phyloP scores from a whole-genome alignment of 1,140 invertebrate genomes.

The Trichomalopsis sarcophagae region DNA sequence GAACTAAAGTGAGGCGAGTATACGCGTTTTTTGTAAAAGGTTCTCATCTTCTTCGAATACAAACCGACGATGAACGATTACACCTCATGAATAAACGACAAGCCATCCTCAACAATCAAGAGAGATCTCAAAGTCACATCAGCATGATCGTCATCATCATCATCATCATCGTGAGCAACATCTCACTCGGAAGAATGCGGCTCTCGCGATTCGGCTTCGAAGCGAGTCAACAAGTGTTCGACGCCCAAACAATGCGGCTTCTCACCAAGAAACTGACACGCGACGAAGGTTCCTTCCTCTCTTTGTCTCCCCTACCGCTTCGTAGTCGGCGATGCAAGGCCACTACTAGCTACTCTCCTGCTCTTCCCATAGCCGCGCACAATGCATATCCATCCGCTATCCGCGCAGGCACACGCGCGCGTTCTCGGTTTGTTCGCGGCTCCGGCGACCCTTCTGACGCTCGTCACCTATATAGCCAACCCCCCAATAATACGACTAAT shows the following conservation, averaged over 20 bases:
- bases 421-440: slow-evolving; percentile 22
- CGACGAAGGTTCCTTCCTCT: background rate
- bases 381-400: background rate
- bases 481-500: slow-evolving; percentile 30
- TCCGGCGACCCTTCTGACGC: background rate
- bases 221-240: slow-evolving; percentile 36
- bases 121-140: no score
- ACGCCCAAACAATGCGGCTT: slow-evolving; percentile 3
- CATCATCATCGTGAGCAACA: background rate
- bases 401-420: background rate
- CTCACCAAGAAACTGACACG: background rate
- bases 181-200: background rate
- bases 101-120: no score
- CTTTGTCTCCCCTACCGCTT: background rate
- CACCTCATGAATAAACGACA: no score
- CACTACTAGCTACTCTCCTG: background rate
- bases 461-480: background rate
- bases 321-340: background rate
- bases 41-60: no score
- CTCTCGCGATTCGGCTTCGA: background rate
- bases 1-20: no score
- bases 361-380: no score
- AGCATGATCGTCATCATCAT: background rate
- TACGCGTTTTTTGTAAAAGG: no score
- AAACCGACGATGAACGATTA: no score